Evolutionary conservation across 2,888 invertebrate species (phyloP), one percentile per base, ranked within the genome.

Genomic region (Pherbina coryleti): DNA sequence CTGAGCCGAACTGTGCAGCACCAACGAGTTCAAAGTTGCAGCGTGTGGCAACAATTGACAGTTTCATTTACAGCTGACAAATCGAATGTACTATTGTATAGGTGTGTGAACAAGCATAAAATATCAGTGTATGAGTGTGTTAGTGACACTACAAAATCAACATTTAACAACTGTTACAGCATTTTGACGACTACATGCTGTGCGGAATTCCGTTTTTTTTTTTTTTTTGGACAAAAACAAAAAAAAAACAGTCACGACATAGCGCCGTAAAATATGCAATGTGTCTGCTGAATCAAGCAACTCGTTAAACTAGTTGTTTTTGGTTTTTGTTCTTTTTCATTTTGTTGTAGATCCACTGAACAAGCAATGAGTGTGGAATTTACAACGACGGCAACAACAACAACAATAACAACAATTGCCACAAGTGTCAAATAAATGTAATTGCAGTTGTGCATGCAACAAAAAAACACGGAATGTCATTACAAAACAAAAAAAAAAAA

Each of bases 121-220:
- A 66, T n/a, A 31, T 31, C 11, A 19, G 64, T 66, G 64, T 66
- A 8, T 31, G 19, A 31, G 34, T 66, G 34, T 37, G 64, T 34
- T 34, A 2, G 34, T 34, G 19, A 4, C 5, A 17, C 49, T 51
- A 25, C 25, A 25, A 51, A 49, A 22, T 19, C 37, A 25, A 14
- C 49, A 19, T 69, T n/a, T 44, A 28, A 62, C 74, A 62, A 37
- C 51, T 64, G 60, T 62, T 64, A 51, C 31, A 74, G 22, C 49
- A 49, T 74, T 74, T 74, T 74, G 74, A 64, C 74, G 28, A 51
- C 44, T 62, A 22, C 74, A 74, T 74, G 64, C 57, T 74, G 74
- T 64, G 57, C 34, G 28, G 60, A 34, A 37, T n/a, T 67, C 44
- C 17, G 67, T 67, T 67, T n/a, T 37, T 37, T 17, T 14, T 5